Percentiles rank a stretch among this genome's conserved stretches.
These are phyloP conservation scores for Galerucella nymphaeae DNA, from an alignment of 2,888 invertebrate species.

Conservation along the genomic window DNA sequence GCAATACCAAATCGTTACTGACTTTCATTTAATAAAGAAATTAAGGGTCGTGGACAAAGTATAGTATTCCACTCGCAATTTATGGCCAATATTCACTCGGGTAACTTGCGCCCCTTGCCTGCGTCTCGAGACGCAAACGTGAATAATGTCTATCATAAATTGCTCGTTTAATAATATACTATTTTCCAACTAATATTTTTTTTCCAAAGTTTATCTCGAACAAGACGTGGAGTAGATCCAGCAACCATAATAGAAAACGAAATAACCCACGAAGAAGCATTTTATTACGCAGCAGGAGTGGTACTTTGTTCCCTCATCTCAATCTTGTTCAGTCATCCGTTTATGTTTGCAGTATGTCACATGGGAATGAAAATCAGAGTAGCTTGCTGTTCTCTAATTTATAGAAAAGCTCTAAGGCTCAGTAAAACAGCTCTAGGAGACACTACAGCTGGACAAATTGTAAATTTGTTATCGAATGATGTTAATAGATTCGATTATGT, in stretches of 20 bases:
- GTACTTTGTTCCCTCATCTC: constrained; percentile 80
- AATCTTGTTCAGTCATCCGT: constrained; percentile 82
- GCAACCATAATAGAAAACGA: constrained; percentile 11
- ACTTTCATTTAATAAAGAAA: no score
- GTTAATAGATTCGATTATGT: constrained; percentile 90
- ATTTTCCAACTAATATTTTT: no score
- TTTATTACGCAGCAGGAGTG: constrained; percentile 81
- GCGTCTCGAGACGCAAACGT: no score
- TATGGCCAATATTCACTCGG: no score
- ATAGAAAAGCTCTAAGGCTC: constrained; percentile 70
- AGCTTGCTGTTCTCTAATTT: constrained; percentile 83
- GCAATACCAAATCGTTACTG: no score
- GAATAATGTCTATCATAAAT: no score
- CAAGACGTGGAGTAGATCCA: not conserved
- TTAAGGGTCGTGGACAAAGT: no score
- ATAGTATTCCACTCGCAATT: no score
- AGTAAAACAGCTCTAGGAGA: constrained; percentile 79
- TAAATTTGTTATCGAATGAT: constrained; percentile 90
- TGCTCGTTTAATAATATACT: no score
- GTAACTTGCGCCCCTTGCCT: no score
- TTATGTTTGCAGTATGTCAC: constrained; percentile 88
- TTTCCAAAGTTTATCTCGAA: constrained; percentile 52
- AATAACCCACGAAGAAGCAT: constrained; percentile 71
- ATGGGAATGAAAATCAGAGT: constrained; percentile 89
- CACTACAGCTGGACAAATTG: constrained; percentile 80